Base-by-base conservation (phyloP, 2,888 invertebrate species). In the Cinara cedri region DNA sequence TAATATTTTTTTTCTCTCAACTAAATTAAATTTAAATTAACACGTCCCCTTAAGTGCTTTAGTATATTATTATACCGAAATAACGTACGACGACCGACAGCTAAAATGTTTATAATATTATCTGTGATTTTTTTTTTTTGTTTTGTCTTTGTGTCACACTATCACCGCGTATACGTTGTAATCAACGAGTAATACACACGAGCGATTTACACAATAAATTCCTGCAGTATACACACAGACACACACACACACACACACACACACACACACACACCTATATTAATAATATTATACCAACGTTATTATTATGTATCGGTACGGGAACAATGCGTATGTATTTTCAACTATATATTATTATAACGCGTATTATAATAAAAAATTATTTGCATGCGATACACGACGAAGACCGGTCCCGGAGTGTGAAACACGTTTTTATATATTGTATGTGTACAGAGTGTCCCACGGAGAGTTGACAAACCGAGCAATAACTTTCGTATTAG, bases 41-140 rank as follows among this genome's bases (percentile, higher is more conserved):
- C 57, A 71, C 21, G 71, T 71, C 57, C 24, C 16, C 55, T 44
- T 44, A 55, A 71, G 71, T 71, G 71, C 71, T 57, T 71, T 71
- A 11, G 16, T 34, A n/a, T n/a, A n/a, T n/a, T n/a, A n/a, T n/a
- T n/a, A n/a, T n/a, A 34, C 34, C 34, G 3, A 34, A 4, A 34
- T 34, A n/a, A 34, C 34, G 34, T 34, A 34, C 55, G 42, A 21
- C 55, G 42, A 14, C 70, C 24, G 71, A 71, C 55, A 71, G 57
- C 24, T 71, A 57, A 44, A n/a, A 14, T 71, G 16, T 71, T n/a
- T n/a, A n/a, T n/a, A n/a, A n/a, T 57, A 71, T 71, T 62, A 42
- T 62, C 62, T 34, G 62, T 62, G 16, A 60, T 60, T 24, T 34
- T n/a, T 24, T 34, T 9, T 62, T 57, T 57, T 21, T 57, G 21